Evolutionary conservation across 2,888 invertebrate species (phyloP).

Genomic region (Chalcosyrphus nemorum): DNA sequence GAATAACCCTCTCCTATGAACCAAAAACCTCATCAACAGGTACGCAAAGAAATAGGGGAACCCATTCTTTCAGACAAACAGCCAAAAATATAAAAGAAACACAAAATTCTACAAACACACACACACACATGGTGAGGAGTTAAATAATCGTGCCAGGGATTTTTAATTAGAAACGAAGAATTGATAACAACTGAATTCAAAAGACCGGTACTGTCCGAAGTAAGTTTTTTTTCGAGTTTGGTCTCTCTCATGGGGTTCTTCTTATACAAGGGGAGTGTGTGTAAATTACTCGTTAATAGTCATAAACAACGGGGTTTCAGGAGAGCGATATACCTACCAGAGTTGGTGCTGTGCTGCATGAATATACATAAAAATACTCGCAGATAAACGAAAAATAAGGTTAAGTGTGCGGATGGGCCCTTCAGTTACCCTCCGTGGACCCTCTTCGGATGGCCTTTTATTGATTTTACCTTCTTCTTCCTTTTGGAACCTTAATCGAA

Average conservation of each 20-base stretch:
- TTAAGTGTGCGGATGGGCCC: background rate
- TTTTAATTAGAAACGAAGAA: constrained; percentile 66
- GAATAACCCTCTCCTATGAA: constrained; percentile 28
- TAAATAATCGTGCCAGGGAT: constrained; percentile 62
- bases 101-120: background rate
- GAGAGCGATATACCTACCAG: constrained; percentile 21
- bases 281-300: constrained; percentile 65
- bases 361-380: background rate
- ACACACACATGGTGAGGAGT: constrained; percentile 4
- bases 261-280: constrained; percentile 47
- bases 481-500: constrained; percentile 46
- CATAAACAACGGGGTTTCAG: constrained; percentile 50
- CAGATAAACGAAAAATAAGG: background rate
- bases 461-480: constrained; percentile 21
- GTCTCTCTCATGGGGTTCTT: constrained; percentile 4
- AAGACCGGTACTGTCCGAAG: constrained; percentile 29
- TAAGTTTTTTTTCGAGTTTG: background rate
- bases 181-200: constrained; percentile 63
- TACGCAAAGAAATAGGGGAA: background rate
- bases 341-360: background rate
- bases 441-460: constrained; percentile 1
- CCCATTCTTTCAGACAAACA: constrained; percentile 19
- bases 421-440: background rate
- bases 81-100: constrained; percentile 4
- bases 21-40: constrained; percentile 11